phyloP scores from a whole-genome alignment of 2,113 vertebrate species.

The Tylochromis polylepis region DNA sequence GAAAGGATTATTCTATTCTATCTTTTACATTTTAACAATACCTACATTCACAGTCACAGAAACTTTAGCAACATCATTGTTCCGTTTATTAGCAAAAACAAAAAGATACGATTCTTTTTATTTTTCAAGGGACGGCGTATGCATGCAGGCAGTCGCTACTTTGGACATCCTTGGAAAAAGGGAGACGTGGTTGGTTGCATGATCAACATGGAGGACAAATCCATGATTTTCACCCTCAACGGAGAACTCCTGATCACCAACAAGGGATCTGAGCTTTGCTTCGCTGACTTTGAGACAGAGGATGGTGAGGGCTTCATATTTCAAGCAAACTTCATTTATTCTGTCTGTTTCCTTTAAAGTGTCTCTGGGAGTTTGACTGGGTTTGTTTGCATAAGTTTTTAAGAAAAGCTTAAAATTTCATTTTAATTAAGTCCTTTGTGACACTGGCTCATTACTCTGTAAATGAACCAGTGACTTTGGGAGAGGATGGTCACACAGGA shows the following conservation, averaged over 20 bases:
- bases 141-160: constrained; percentile 89
- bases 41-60: not conserved
- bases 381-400: not conserved
- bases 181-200: constrained; percentile 98
- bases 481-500: not conserved
- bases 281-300: constrained; percentile 89
- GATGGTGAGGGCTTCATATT: constrained; percentile 75
- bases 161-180: constrained; percentile 87
- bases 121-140: constrained; percentile 84
- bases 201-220: constrained; percentile 97
- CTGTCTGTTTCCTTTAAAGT: not conserved
- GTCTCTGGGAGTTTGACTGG: not conserved
- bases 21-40: not conserved
- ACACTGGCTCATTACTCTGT: not conserved
- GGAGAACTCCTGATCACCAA: constrained; percentile 92
- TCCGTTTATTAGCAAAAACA: not conserved
- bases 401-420: not conserved
- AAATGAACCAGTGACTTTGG: not conserved
- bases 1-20: too few relatives aligned
- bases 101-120: not conserved
- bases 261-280: constrained; percentile 95
- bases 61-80: not conserved
- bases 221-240: constrained; percentile 97
- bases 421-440: not conserved
- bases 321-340: not conserved